phyloP scores from a whole-genome alignment of 2,113 vertebrate genomes.

The Polypterus senegalus region DNA sequence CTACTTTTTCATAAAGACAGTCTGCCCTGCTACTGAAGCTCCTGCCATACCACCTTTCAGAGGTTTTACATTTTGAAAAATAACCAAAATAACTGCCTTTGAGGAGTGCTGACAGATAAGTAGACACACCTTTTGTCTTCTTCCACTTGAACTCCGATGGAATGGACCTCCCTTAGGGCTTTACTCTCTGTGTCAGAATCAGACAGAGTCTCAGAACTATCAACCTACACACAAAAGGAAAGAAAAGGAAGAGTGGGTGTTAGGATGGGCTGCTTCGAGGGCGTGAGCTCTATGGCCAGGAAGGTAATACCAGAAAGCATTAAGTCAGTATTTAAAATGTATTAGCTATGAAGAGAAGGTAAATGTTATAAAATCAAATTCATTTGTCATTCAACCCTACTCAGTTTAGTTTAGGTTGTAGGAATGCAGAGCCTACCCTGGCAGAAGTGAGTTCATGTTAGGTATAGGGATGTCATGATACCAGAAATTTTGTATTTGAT shows the following conservation, averaged over 20 bases:
- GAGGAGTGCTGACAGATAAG: background rate
- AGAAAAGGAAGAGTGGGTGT: background rate
- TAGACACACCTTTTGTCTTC: constrained; percentile 83
- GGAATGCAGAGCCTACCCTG: no score
- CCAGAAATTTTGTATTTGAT: no score
- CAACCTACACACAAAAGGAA: constrained; percentile 51
- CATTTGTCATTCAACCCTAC: no score
- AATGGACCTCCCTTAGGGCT: constrained; percentile 87
- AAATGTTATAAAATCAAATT: no score
- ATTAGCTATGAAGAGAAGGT: no score
- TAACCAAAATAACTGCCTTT: background rate
- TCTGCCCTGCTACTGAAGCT: no score
- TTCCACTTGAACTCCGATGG: constrained; percentile 93
- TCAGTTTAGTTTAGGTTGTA: no score
- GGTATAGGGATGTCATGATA: no score
- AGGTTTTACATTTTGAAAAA: background rate
- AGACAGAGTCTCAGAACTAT: constrained; percentile 79
- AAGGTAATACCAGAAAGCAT: no score
- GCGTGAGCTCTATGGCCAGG: background rate
- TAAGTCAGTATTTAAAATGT: no score
- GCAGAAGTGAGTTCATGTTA: no score
- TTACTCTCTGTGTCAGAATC: constrained; percentile 84
- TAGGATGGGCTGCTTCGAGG: background rate
- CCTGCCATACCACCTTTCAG: background rate
- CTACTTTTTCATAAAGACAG: background rate